Evolutionary conservation across 2,797 vertebrate genomes (phyloP).

Genomic region (Sebastes flavidus): DNA sequence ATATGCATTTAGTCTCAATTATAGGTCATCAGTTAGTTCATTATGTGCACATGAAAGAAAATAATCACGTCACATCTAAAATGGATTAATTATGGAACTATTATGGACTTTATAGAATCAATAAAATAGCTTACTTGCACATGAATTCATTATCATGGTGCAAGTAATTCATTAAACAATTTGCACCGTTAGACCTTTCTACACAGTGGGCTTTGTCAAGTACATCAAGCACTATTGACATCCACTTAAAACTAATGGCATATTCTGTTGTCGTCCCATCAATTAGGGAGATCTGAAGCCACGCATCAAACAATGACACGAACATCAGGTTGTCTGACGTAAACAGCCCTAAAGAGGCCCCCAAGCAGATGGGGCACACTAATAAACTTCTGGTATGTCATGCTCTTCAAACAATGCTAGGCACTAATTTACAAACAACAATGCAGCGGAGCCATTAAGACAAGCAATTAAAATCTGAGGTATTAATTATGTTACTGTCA

Average conservation of each 20-base stretch:
- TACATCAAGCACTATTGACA: not conserved
- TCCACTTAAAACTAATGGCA: slow-evolving; percentile 8
- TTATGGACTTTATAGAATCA: not conserved
- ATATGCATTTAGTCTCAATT: slow-evolving; percentile 3
- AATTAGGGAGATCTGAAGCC: slow-evolving; percentile 32
- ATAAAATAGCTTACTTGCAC: slow-evolving; percentile 5
- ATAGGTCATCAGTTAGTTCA: not conserved
- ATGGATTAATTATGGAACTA: not conserved
- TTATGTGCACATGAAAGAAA: not conserved
- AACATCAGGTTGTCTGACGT: slow-evolving; percentile 56
- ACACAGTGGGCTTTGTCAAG: not conserved
- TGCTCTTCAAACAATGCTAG: slow-evolving; percentile 42
- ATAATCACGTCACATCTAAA: slow-evolving; percentile 4
- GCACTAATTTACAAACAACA: slow-evolving; percentile 37
- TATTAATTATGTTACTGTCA: slow-evolving; percentile 37
- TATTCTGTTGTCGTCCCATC: slow-evolving; percentile 14
- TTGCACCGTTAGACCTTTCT: not conserved
- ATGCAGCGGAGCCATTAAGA: slow-evolving; percentile 34
- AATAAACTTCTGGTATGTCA: slow-evolving; percentile 56
- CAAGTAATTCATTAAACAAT: slow-evolving; percentile 18
- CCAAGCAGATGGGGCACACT: slow-evolving; percentile 58
- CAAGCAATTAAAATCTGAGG: slow-evolving; percentile 32
- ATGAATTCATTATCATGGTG: slow-evolving; percentile 8
- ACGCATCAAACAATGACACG: slow-evolving; percentile 38
- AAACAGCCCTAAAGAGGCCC: slow-evolving; percentile 34